Evolutionary conservation across 2,113 vertebrate genomes (phyloP).

Genomic region (Chaetodon trifascialis): DNA sequence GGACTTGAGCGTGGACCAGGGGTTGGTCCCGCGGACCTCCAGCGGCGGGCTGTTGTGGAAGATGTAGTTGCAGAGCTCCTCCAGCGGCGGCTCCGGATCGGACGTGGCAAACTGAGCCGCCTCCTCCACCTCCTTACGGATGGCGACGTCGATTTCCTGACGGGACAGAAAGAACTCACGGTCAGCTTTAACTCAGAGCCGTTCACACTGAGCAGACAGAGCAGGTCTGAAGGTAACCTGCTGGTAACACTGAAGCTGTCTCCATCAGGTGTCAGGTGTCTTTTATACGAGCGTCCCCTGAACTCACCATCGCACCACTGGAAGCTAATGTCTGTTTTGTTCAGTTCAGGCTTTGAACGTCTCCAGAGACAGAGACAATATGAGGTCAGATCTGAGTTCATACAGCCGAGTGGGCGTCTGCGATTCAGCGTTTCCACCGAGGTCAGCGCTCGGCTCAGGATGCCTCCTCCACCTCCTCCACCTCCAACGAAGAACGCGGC

Average conservation of each 20-base stretch:
- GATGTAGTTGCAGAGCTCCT: slow-evolving; percentile 92
- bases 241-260: no score
- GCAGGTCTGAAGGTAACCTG: no score
- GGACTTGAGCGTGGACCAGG: slow-evolving; percentile 92
- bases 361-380: neutral
- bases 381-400: neutral
- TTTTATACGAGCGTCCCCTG: no score
- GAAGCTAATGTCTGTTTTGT: no score
- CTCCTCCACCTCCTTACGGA: slow-evolving; percentile 94
- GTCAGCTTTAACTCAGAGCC: no score
- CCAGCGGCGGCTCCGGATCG: slow-evolving; percentile 93
- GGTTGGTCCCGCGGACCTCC: slow-evolving; percentile 91
- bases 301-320: no score
- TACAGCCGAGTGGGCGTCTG: neutral
- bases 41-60: slow-evolving; percentile 87
- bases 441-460: neutral
- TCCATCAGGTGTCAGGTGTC: no score
- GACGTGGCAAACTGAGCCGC: slow-evolving; percentile 94
- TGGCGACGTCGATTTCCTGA: slow-evolving; percentile 93
- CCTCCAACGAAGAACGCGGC: neutral
- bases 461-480: no score
- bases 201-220: no score
- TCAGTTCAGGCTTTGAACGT: no score
- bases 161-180: neutral
- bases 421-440: neutral